phyloP scores from a whole-genome alignment of 2,113 vertebrate species.

The Callopanchax toddi region DNA sequence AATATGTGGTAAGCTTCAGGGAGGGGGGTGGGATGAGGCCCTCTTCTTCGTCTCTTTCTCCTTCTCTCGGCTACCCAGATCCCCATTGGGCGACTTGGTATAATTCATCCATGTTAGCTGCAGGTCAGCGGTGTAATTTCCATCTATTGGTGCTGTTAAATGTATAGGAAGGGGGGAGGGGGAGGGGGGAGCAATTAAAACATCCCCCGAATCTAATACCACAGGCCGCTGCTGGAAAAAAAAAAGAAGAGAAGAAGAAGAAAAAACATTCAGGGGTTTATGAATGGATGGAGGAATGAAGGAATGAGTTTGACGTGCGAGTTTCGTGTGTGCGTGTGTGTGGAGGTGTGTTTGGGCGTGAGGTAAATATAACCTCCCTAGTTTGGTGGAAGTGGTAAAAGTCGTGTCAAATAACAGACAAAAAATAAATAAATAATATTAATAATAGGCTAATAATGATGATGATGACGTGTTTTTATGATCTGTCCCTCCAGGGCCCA shows the following conservation, averaged over 20 bases:
- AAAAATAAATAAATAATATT: no score
- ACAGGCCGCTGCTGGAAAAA: constrained; percentile 2
- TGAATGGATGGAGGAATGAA: constrained; percentile 47
- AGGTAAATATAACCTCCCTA: constrained; percentile 49
- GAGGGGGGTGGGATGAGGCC: constrained; percentile 65
- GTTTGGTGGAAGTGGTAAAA: constrained; percentile 62
- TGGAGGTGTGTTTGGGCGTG: not conserved
- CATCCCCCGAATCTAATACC: constrained; percentile 21
- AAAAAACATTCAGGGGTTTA: constrained; percentile 1
- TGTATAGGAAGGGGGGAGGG: constrained; percentile 1
- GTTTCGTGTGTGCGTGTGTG: no score
- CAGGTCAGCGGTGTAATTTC: constrained; percentile 38
- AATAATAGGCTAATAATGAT: not conserved
- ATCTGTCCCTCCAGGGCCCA: constrained; percentile 53
- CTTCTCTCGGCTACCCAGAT: constrained; percentile 2
- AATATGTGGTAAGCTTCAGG: constrained; percentile 89
- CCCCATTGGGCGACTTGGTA: constrained; percentile 51
- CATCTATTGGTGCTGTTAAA: constrained; percentile 39
- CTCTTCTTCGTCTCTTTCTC: constrained; percentile 29
- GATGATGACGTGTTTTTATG: not conserved
- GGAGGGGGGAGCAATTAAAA: constrained; percentile 36
- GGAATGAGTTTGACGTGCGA: not conserved
- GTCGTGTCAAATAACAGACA: constrained; percentile 7
- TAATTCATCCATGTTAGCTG: constrained; percentile 47
- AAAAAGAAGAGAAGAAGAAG: not conserved